Evolutionary conservation across 1,140 invertebrate genomes (phyloP).

Genomic region (Rhagoletis zephyria): DNA sequence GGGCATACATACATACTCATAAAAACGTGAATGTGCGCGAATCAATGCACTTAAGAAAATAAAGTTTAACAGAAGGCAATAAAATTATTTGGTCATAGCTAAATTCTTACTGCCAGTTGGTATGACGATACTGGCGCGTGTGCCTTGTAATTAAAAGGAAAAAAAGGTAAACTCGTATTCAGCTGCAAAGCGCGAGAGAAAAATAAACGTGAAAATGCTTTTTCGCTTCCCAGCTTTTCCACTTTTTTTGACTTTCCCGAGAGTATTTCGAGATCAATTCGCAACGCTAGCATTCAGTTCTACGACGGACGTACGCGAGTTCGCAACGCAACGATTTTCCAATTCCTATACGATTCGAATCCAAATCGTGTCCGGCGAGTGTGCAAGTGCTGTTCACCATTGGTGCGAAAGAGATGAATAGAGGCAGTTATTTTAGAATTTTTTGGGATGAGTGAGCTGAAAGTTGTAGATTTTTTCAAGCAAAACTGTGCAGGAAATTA

Average conservation of each 20-base stretch:
- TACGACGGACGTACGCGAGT: slow-evolving; percentile 69
- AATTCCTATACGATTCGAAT: slow-evolving; percentile 49
- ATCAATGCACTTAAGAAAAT: neutral
- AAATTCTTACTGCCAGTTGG: slow-evolving; percentile 1
- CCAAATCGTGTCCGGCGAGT: slow-evolving; percentile 50
- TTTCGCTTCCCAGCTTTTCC: neutral
- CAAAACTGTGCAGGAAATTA: neutral
- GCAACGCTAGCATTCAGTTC: slow-evolving; percentile 68
- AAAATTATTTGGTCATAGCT: neutral
- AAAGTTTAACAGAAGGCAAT: neutral
- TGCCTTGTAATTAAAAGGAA: neutral
- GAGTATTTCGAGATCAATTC: neutral
- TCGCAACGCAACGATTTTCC: slow-evolving; percentile 65
- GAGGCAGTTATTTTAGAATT: slow-evolving; percentile 50
- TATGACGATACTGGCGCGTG: slow-evolving; percentile 32
- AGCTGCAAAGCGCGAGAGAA: neutral
- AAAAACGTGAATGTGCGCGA: neutral
- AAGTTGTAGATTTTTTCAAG: slow-evolving; percentile 23
- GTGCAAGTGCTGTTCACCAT: slow-evolving; percentile 57
- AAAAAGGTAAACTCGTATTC: neutral
- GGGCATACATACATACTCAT: too few species aligned
- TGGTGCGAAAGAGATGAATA: slow-evolving; percentile 68
- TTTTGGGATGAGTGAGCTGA: neutral
- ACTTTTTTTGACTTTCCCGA: neutral
- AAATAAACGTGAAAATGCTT: neutral